Base-by-base conservation (phyloP, 2,888 invertebrate species). In the Timema podura region DNA sequence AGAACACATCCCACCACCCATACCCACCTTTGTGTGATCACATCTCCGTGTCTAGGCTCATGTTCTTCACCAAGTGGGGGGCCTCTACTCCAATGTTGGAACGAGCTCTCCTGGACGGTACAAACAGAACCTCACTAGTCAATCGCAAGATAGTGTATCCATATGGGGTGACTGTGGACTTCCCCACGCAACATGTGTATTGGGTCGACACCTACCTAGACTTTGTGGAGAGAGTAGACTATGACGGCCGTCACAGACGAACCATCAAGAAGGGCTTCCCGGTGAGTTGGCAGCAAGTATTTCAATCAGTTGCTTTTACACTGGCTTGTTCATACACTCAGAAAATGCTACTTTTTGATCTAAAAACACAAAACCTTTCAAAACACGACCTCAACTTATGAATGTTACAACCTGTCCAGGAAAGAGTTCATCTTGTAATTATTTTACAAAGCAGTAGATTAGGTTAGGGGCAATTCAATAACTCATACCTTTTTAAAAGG, bases 161-260 rank as follows among this genome's bases (percentile, higher is more conserved):
- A 0, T 85, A 87, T 75, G 90, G 90, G 70, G 84, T 93, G 48
- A 84, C 90, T 16, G 84, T 91, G 67, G 93, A 94, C 82, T 86
- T 87, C 75, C 87, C 91, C 51, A 86, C 86, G 67, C 84, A 87
- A 76, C 85, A 86, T 77, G 85, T 93, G 44, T 93, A 91, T 81
- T 93, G 92, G 92, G 88, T 89, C 69, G 94, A 94, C 81, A 87
- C 88, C 8, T 92, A 91, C 81, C 84, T 92, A 76, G 92, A 92
- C 82, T 88, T 87, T 76, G 86, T 94, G 6, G 92, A 93, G 81
- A 84, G 91, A 72, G 87, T 91, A 44, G 88, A 91, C 82, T 94
- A 93, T 81, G 85, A 90, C 78, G 93, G 93, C 10, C 81, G 81
- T 15, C 85, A 88, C 77, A 83, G 92, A 69, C 82, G 81, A 77